phyloP scores from a whole-genome alignment of 2,797 vertebrate species.

The Halcyon smyrnensis region DNA sequence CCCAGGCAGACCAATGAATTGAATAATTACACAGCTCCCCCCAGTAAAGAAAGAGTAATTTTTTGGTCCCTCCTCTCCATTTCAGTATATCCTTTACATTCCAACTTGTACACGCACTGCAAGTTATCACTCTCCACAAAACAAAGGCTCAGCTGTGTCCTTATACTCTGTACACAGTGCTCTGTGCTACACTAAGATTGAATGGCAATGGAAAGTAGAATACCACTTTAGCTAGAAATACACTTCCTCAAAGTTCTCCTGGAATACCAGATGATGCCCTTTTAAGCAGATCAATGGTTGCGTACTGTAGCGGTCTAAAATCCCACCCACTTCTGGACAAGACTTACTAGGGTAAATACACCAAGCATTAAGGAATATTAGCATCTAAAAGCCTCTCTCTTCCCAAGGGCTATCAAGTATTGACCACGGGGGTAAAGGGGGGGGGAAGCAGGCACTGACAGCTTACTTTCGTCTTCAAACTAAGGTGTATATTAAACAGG shows the following conservation, averaged over 20 bases:
- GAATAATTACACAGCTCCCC: not conserved
- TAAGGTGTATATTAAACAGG: conserved; percentile 33
- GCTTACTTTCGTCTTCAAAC: conserved; percentile 32
- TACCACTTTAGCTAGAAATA: conserved; percentile 35
- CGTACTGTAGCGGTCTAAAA: conserved; percentile 59
- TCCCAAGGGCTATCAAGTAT: conserved; percentile 23
- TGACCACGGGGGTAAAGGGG: not conserved
- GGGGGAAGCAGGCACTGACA: not conserved
- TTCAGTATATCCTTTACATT: not conserved
- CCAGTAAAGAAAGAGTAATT: not conserved
- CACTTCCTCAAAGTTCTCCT: conserved; percentile 26
- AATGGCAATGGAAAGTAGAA: conserved; percentile 32
- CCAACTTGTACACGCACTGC: not conserved
- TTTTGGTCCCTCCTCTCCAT: not conserved
- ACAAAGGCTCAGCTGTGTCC: not conserved
- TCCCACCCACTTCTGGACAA: conserved; percentile 45
- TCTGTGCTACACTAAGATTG: not conserved
- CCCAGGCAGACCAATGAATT: not conserved
- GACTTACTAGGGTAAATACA: conserved; percentile 49
- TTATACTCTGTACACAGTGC: not conserved
- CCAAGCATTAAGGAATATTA: conserved; percentile 44
- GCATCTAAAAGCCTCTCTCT: conserved; percentile 3
- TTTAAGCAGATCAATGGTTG: conserved; percentile 64
- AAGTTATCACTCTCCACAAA: not conserved
- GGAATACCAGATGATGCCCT: conserved; percentile 60